Evolutionary conservation across 1,140 invertebrate species (phyloP).

Genomic region (Anastrepha ludens): DNA sequence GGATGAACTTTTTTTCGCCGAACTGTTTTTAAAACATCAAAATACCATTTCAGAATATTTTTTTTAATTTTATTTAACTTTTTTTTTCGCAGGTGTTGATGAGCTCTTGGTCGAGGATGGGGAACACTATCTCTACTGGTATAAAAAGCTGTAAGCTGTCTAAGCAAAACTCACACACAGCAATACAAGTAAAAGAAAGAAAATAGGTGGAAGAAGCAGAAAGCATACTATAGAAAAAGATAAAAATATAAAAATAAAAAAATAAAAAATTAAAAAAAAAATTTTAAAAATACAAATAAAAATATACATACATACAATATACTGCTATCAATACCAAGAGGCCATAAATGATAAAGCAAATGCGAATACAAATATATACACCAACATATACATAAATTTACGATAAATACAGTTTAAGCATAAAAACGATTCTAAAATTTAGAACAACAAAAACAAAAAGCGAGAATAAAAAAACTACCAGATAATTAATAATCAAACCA

Average conservation of each 20-base stretch:
- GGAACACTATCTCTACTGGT: constrained; percentile 92
- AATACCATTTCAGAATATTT: neutral
- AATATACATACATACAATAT: constrained; percentile 50
- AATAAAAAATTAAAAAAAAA: neutral
- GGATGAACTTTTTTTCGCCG: neutral
- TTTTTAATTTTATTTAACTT: constrained; percentile 6
- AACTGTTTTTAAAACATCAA: neutral
- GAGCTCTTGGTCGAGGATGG: constrained; percentile 87
- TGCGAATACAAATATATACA: constrained; percentile 54
- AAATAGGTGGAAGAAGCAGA: neutral
- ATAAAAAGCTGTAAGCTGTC: constrained; percentile 86
- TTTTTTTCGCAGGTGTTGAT: constrained; percentile 81
- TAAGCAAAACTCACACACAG: neutral
- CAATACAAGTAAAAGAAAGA: neutral
- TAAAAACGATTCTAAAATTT: constrained; percentile 3
- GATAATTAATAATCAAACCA: constrained; percentile 23
- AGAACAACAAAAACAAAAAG: neutral
- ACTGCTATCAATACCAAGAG: constrained; percentile 44
- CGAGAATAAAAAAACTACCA: neutral
- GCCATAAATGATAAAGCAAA: constrained; percentile 49
- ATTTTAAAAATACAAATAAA: neutral
- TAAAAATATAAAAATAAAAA: neutral
- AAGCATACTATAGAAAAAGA: neutral
- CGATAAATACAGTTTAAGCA: constrained; percentile 18
- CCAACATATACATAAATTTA: constrained; percentile 26